A percentile compares a stretch with the other conserved stretches of the same genome.
phyloP scores from a whole-genome alignment of 2,888 invertebrate species.

The Cylloceria caligata region DNA sequence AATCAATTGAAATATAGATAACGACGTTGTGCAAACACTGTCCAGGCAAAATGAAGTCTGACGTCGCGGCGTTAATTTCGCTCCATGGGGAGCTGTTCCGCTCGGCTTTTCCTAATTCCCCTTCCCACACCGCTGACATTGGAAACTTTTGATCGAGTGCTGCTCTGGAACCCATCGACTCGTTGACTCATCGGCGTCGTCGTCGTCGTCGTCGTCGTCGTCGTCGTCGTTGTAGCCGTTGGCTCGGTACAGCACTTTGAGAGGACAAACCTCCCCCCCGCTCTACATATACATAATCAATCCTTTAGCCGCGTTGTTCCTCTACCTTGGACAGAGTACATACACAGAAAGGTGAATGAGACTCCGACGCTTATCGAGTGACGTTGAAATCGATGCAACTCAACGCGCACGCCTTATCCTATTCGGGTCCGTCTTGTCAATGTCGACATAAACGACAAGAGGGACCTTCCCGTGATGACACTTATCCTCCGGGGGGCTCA shows the following conservation, averaged over 20 bases:
- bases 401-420: conserved; percentile 55
- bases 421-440: conserved; percentile 31
- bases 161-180: conserved; percentile 41
- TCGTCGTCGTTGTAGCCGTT: conserved; percentile 35
- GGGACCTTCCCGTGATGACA: conserved; percentile 34
- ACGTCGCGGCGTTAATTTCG: conserved; percentile 7
- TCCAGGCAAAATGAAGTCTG: conserved; percentile 10
- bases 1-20: not conserved
- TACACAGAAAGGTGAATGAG: conserved; percentile 25
- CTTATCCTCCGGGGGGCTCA: conserved; percentile 39
- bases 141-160: conserved; percentile 68
- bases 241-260: conserved; percentile 15
- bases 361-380: conserved; percentile 65
- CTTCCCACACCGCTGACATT: conserved; percentile 37
- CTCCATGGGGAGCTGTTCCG: conserved; percentile 26
- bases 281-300: not conserved
- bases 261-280: conserved; percentile 20
- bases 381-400: conserved; percentile 67
- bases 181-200: conserved; percentile 33
- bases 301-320: conserved; percentile 1
- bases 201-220: conserved; percentile 44
- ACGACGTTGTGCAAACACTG: not conserved
- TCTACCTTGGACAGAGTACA: conserved; percentile 4
- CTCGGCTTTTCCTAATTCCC: conserved; percentile 11
- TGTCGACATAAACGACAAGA: conserved; percentile 40